These are phyloP conservation scores for Pygocentrus nattereri DNA, from an alignment of 2,797 vertebrate species.

Conservation along the genomic window DNA sequence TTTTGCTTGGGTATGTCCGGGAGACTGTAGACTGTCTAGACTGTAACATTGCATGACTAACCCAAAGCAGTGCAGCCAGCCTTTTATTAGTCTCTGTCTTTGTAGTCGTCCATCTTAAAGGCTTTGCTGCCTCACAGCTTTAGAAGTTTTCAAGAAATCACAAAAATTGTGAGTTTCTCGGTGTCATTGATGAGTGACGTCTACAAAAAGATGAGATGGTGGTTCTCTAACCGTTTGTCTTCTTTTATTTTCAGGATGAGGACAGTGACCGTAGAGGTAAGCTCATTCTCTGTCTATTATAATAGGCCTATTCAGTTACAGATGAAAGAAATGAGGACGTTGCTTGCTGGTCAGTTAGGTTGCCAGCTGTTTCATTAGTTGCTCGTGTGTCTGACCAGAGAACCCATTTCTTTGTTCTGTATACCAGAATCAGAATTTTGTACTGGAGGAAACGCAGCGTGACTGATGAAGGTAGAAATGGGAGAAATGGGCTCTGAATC, in stretches of 20 bases:
- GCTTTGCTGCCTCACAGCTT: no score
- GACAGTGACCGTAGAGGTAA: constrained; percentile 78
- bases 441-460: no score
- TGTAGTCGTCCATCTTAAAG: no score
- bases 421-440: background rate
- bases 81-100: background rate
- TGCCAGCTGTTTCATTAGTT: no score
- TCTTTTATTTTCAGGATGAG: constrained; percentile 73
- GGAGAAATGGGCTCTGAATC: background rate
- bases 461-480: background rate
- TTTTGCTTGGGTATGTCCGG: background rate
- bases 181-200: background rate
- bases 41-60: constrained; percentile 9
- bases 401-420: background rate
- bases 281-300: constrained; percentile 58
- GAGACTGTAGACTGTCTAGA: background rate
- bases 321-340: no score
- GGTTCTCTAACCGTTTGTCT: constrained; percentile 18
- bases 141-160: no score
- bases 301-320: no score
- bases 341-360: no score
- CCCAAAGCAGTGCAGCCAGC: background rate
- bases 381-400: no score
- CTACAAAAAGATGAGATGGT: background rate
- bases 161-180: background rate